Evolutionary conservation across 2,888 invertebrate genomes (phyloP).

Genomic region (Patella depressa): DNA sequence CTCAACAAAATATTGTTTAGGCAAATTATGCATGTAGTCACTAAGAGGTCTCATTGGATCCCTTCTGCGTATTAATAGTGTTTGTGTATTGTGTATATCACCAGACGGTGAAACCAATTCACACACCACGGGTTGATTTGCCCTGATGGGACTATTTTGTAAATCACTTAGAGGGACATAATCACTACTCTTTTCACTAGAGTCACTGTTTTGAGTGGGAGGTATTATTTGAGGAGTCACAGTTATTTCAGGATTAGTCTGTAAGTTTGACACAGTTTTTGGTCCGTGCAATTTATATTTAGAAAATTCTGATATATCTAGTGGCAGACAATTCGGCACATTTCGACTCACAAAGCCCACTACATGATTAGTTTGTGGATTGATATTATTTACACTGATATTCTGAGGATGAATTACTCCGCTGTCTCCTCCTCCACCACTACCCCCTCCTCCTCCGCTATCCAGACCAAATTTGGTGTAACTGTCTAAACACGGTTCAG

Average conservation of each 20-base stretch:
- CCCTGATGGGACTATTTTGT: background rate
- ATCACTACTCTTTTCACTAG: background rate
- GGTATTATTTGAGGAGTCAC: background rate
- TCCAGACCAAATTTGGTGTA: background rate
- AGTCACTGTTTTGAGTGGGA: slow-evolving; percentile 5
- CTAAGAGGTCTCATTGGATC: slow-evolving; percentile 19
- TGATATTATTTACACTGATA: background rate
- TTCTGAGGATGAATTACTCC: background rate
- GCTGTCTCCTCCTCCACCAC: background rate
- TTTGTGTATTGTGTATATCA: background rate
- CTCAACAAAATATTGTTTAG: slow-evolving; percentile 23
- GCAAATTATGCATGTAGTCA: slow-evolving; percentile 28
- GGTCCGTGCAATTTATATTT: background rate
- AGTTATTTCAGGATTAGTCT: background rate
- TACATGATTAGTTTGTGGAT: background rate
- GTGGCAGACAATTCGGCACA: too few species aligned
- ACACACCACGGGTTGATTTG: background rate
- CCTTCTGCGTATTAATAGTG: background rate
- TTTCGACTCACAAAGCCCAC: background rate
- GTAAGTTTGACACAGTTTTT: background rate
- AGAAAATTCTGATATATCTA: too few species aligned
- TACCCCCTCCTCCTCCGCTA: background rate
- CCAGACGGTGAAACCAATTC: background rate
- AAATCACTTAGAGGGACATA: background rate
- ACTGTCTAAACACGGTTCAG: background rate